Evolutionary conservation across 2,888 invertebrate species (phyloP), one percentile per base, ranked within the genome.

Genomic region (Mylabris sibirica): DNA sequence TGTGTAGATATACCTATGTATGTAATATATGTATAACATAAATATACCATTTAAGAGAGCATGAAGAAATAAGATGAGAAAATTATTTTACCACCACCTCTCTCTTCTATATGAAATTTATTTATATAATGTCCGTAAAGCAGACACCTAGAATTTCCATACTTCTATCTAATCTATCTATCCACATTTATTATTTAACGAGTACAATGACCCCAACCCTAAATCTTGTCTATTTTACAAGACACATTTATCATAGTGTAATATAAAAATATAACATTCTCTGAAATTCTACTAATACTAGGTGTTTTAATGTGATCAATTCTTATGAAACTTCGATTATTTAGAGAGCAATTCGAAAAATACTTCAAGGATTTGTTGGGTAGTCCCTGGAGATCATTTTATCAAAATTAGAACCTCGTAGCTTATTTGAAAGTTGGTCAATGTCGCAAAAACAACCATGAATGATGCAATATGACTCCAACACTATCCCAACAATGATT

Each of bases 61-160:
- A 20, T 20, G 49, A 20, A 49, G 49, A 20, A 49, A 49, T 49
- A n/a, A 63, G 44, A 44, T 41, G 26, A 38, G 63, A 44, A 62
- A 59, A 69, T 66, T 61, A 66, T 66, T 30, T 24, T 66, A 66
- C 24, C 17, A 34, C 64, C 64, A 6, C 44, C 60, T 60, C 17
- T 30, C 34, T 57, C 64, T 11, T 30, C 34, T 57, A 57, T 11
- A 57, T 30, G 17, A 49, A 64, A 64, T 64, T 64, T 64, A 64
- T 64, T 64, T 64, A 57, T n/a, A n/a, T n/a, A n/a, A n/a, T 41
- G 64, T 60, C 17, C 3, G 9, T 49, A 20, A 6, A 49, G 49
- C 20, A 49, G 20, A 49, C 49, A 49, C 20, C 20, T 49, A 49
- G 35, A 17, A 22, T 60, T 60, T 34, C 60, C 60, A 34, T 35